Evolutionary conservation across 2,113 vertebrate species (phyloP), one percentile per base, ranked within the genome.

Genomic region (Platycercus adscitus): DNA sequence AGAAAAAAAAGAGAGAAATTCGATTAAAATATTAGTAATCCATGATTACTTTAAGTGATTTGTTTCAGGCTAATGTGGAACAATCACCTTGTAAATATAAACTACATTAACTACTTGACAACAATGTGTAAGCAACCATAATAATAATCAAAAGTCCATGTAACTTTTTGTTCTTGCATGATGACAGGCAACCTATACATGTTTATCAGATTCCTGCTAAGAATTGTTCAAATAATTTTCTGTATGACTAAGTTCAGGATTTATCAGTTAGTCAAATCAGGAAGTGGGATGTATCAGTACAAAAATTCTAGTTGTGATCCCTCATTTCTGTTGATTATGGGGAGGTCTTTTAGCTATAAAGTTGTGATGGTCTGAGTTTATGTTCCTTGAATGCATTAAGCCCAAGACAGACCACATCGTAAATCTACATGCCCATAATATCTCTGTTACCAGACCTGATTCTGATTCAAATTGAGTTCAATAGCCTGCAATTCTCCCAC

Each of bases 401-500:
- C 39, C 49, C 46, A 81, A 94, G 47, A 53, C 7, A 69, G 81
- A 81, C 35, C 19, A 53, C 2, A 10, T 73, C 44, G 50, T 89
- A 91, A 81, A 79, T 60, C 41, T 68, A 68, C 24, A 28, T 21
- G 68, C 21, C 14, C 35, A 25, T 46, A 91, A 39, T 29, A 88
- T 61, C 28, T 76, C 33, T 44, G 58, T 90, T 91, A 93, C 71
- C 97, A 89, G 84, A 99, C 99, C 99, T 99, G 99, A 96, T 99
- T 99, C 97, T 99, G 99, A 97, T 99, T 99, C 84, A 99, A 97
- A 96, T 99, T 99, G 96, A 99, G 98, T 97, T 99, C 99, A 1
- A 99, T 99, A 95, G 98, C 98, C 95, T 99, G 99, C 91, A 99
- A 95, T 72, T 99, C 98, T 7, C 98, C 98, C 75, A 99, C 98